Percentiles rank a stretch among this genome's conserved stretches.
These are phyloP conservation scores for Nomada goodeniana DNA, from an alignment of 2,888 invertebrate species.

Conservation along the genomic window DNA sequence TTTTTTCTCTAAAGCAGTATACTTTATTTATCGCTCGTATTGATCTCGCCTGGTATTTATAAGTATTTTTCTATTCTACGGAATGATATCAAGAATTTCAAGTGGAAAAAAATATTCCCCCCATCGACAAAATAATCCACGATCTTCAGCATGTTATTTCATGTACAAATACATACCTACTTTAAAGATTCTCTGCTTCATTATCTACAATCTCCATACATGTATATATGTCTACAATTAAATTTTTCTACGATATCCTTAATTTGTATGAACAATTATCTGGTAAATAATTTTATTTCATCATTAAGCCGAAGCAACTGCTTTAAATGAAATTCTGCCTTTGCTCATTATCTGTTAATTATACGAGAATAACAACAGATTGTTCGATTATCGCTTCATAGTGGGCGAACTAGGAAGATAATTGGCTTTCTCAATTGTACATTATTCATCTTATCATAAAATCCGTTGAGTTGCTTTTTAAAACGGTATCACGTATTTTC, in stretches of 20 bases:
- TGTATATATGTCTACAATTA: slow-evolving; percentile 1
- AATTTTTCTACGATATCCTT: neutral
- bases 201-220: neutral
- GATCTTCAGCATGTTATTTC: slow-evolving; percentile 13
- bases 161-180: slow-evolving; percentile 31
- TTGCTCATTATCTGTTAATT: neutral
- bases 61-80: slow-evolving; percentile 5
- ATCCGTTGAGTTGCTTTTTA: neutral
- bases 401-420: neutral
- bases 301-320: neutral
- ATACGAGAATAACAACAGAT: neutral
- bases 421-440: neutral
- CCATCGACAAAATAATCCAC: neutral
- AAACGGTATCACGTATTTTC: neutral
- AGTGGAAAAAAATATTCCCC: neutral
- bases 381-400: neutral
- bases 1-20: neutral
- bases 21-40: slow-evolving; percentile 16
- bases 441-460: slow-evolving; percentile 3
- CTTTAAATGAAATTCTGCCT: neutral
- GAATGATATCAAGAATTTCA: neutral
- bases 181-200: neutral
- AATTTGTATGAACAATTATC: neutral
- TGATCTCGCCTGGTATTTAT: neutral
- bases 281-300: neutral